Evolutionary conservation across 2,797 vertebrate genomes (phyloP).

Genomic region (Merluccius polli): DNA sequence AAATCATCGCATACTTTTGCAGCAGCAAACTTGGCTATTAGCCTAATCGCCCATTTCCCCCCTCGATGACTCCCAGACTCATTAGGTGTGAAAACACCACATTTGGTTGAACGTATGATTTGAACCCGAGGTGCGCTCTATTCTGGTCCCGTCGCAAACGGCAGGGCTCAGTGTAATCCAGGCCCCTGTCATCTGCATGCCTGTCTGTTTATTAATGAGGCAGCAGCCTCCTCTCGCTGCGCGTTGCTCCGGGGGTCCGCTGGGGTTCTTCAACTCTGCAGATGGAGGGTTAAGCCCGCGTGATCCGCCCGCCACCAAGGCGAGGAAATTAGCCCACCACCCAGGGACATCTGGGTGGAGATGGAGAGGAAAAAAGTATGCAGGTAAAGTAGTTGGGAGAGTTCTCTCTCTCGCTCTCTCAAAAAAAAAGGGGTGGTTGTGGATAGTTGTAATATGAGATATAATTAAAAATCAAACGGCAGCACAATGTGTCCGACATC

Average conservation of each 20-base stretch:
- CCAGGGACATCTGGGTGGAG: conserved; percentile 51
- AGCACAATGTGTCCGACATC: neutral
- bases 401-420: too few species aligned
- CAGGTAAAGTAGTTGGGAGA: conserved; percentile 18
- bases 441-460: neutral
- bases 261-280: conserved; percentile 61
- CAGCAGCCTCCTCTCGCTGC: neutral
- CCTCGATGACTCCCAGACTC: neutral
- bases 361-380: conserved; percentile 29
- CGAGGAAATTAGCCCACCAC: conserved; percentile 61
- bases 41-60: too few species aligned
- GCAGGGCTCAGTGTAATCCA: neutral
- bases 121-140: neutral
- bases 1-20: neutral
- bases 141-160: neutral
- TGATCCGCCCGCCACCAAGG: conserved; percentile 58
- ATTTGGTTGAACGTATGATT: neutral
- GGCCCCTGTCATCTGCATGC: conserved; percentile 1
- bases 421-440: neutral
- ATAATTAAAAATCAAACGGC: neutral
- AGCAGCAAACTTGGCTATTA: neutral
- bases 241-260: conserved; percentile 28
- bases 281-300: conserved; percentile 69
- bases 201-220: conserved; percentile 16
- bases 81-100: neutral